Evolutionary conservation across 2,113 vertebrate genomes (phyloP).

Genomic region (Bubalus kerabau): DNA sequence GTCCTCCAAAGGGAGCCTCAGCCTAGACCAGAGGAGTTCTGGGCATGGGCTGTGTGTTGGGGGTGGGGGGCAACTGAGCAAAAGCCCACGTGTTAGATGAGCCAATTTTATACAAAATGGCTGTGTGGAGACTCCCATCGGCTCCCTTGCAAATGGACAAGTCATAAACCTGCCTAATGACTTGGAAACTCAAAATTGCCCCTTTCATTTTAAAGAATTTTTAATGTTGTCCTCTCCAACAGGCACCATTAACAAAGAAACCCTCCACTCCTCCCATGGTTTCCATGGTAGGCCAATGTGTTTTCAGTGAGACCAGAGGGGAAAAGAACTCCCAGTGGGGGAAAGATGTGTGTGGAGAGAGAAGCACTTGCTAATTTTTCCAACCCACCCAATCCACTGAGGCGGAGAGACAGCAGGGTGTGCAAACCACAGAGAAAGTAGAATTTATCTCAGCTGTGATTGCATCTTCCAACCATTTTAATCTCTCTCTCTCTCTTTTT

Average conservation of each 20-base stretch:
- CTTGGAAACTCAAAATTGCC: constrained; percentile 73
- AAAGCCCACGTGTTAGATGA: constrained; percentile 29
- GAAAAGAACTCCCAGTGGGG: constrained; percentile 22
- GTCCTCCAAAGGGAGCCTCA: not conserved
- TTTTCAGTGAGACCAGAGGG: constrained; percentile 25
- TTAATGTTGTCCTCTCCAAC: constrained; percentile 71
- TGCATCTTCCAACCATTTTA: constrained; percentile 66
- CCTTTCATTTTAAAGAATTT: constrained; percentile 67
- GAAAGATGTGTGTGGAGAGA: not conserved
- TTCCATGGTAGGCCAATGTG: not conserved
- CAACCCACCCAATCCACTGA: not conserved
- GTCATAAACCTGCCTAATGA: constrained; percentile 69
- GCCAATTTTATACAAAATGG: constrained; percentile 23
- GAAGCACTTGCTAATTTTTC: constrained; percentile 34
- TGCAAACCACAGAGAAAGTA: constrained; percentile 4
- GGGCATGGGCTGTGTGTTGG: not conserved
- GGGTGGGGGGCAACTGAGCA: not conserved
- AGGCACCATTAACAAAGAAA: constrained; percentile 56
- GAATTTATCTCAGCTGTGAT: constrained; percentile 70
- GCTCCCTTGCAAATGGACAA: constrained; percentile 49
- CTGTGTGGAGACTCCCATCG: constrained; percentile 22
- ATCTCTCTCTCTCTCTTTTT: constrained; percentile 46
- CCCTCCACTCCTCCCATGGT: constrained; percentile 7
- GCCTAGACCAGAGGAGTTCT: not conserved
- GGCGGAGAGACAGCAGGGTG: not conserved